Conservation (phyloP, 1,140 invertebrate species). For the Chironomus striatipennis region DNA sequence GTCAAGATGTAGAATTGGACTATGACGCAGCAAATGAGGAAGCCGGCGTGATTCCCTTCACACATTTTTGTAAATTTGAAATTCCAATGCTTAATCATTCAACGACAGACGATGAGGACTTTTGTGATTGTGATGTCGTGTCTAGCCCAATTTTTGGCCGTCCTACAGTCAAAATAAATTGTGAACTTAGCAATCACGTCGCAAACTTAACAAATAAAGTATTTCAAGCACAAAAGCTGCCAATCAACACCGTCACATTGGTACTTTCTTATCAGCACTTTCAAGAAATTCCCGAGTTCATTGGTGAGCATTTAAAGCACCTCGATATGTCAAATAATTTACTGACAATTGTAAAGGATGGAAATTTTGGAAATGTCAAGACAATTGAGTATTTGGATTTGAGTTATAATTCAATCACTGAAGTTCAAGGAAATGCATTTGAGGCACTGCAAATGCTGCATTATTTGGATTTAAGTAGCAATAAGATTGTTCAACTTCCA, state of each 20-base stretch:
- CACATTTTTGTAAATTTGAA: neutral
- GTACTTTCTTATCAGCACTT: neutral
- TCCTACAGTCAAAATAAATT: neutral
- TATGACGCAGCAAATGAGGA: slow-evolving; percentile 12
- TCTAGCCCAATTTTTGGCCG: neutral
- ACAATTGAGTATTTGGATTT: neutral
- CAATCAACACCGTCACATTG: neutral
- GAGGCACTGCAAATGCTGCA: neutral
- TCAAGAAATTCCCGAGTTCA: neutral
- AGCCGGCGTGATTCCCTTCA: neutral
- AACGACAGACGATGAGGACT: neutral
- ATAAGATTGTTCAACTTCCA: neutral
- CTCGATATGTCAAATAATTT: neutral
- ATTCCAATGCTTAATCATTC: neutral
- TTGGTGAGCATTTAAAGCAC: neutral
- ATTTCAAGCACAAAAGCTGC: slow-evolving; percentile 3
- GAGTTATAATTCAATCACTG: neutral
- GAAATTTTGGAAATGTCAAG: neutral
- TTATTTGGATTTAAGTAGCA: neutral
- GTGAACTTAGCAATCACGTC: neutral
- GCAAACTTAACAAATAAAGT: neutral
- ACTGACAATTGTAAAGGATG: neutral
- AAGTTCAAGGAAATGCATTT: neutral
- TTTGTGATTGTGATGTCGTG: neutral
- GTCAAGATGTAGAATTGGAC: neutral